Base-by-base conservation (phyloP, 1,140 invertebrate genomes). In the Drosophila tsacasi region DNA sequence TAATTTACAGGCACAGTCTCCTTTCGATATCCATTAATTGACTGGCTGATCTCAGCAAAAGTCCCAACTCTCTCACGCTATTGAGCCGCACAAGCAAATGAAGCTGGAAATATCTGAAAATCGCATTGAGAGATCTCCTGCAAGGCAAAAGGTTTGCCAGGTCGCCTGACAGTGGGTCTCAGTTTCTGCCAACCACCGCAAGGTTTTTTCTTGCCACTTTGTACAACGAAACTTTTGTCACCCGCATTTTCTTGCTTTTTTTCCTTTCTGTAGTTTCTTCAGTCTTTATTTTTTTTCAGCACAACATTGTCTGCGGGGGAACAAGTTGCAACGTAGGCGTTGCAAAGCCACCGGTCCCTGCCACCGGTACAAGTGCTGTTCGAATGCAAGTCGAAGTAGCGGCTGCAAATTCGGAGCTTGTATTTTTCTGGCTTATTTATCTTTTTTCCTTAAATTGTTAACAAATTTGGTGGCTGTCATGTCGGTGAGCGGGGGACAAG, bases 181-280 rank as follows among this genome's bases (percentile, higher is more conserved):
- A 44, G 37, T 25, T 23, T 21, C 25, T 32, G 27, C 47, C n/a
- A 39, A 19, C 37, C 64, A 59, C 54, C 54, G 58, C 54, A 61
- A 57, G 40, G 59, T 49, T 75, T 75, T 75, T 42, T 54, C 59
- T 30, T 49, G 62, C 35, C 72, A 55, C 72, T 64, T 75, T 75
- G 58, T 75, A 75, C 71, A 75, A 75, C 72, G 74, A 75, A 75
- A 64, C 71, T 75, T 75, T 75, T 75, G 72, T 75, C 72, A 75
- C 71, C 72, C 72, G 72, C 72, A 75, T 75, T 64, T n/a, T 44
- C 69, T 73, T 60, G 54, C 32, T 46, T 73, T 69, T 71, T 37
- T 21, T 5, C 49, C 15, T 40, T 68, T 32, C 35, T 55, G 37
- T 49, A 23, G 23, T 37, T 15, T 52, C 32, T 52, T 13, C 23